Percentiles rank a stretch among this genome's conserved stretches.
phyloP scores from a whole-genome alignment of 2,113 vertebrate species.

The Platycercus adscitus region DNA sequence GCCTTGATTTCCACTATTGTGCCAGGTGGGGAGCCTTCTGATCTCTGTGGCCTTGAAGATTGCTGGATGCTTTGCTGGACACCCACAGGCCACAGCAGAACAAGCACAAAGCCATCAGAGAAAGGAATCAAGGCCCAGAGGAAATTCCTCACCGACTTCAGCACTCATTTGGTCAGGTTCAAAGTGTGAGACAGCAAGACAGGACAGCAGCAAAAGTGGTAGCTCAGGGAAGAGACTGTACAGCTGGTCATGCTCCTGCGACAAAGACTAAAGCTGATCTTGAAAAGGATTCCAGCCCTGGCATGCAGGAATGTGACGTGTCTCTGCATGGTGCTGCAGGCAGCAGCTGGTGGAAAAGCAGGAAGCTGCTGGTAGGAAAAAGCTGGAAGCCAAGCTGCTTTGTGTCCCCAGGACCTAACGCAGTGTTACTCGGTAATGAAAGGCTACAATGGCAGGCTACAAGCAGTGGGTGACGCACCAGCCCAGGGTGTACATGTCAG shows the following conservation, averaged over 20 bases:
- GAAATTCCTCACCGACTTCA: background rate
- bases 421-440: rapidly evolving
- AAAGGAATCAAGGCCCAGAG: background rate
- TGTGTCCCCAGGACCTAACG: background rate
- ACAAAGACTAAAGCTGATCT: background rate
- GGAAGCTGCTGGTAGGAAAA: background rate
- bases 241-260: background rate
- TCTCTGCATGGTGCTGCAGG: background rate
- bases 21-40: background rate
- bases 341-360: background rate
- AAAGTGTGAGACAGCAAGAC: background rate
- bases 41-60: background rate
- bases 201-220: background rate
- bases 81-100: background rate
- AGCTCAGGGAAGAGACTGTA: background rate
- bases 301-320: rapidly evolving
- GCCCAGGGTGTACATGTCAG: background rate
- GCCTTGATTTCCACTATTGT: background rate
- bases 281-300: background rate
- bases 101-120: background rate
- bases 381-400: background rate
- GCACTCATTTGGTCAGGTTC: rapidly evolving
- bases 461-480: background rate
- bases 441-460: background rate
- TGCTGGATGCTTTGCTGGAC: background rate